A percentile compares a stretch with the other conserved stretches of the same genome.
These are phyloP conservation scores for Phalacrocorax brasilianus DNA, from an alignment of 2,113 vertebrate species.

Conservation along the genomic window DNA sequence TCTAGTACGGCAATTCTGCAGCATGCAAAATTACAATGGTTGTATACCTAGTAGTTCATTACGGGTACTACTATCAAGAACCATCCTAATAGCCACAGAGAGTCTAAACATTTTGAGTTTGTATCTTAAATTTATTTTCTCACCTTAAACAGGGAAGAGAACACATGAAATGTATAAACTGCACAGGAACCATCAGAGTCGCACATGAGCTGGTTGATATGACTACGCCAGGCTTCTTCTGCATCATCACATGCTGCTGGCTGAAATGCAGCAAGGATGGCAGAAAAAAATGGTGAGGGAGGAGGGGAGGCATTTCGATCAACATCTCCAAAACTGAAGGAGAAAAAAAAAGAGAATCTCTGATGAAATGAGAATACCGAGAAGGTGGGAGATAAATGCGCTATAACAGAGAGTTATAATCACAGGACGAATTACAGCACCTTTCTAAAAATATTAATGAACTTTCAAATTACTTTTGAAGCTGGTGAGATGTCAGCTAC, in stretches of 20 bases:
- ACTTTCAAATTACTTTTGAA: background rate
- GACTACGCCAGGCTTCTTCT: conserved; percentile 91
- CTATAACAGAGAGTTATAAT: background rate
- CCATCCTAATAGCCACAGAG: background rate
- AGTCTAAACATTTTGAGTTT: background rate
- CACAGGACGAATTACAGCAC: background rate
- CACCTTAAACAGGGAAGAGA: conserved; percentile 97
- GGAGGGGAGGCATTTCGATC: conserved; percentile 86
- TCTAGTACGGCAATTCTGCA: background rate
- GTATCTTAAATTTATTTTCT: background rate
- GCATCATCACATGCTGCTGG: conserved; percentile 84
- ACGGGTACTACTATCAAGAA: background rate
- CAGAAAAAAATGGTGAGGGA: conserved; percentile 93
- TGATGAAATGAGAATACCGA: background rate
- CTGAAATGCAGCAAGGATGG: conserved; percentile 95
- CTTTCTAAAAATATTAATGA: background rate
- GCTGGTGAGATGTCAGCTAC: background rate
- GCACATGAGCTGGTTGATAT: conserved; percentile 93
- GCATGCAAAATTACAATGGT: background rate
- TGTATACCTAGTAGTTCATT: background rate
- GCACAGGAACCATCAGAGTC: conserved; percentile 95
- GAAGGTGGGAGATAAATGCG: background rate
- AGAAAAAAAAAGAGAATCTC: background rate
- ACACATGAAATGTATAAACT: conserved; percentile 97
- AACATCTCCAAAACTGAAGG: conserved; percentile 81